Evolutionary conservation across 1,140 invertebrate species (phyloP).

Genomic region (Trichonephila inaurata): DNA sequence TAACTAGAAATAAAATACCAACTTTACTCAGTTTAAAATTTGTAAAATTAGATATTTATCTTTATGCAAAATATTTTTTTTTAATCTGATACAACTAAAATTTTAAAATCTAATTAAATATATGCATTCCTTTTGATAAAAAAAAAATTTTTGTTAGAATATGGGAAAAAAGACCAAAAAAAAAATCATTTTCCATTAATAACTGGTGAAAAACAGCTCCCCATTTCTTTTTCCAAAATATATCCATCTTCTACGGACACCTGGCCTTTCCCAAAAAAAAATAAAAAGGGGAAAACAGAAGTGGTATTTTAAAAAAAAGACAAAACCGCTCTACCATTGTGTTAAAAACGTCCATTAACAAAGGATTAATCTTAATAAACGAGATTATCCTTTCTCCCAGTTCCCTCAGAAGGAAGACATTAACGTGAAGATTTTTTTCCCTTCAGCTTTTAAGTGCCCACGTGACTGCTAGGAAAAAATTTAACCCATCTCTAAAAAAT

Average conservation of each 20-base stretch:
- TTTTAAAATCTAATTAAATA: no score
- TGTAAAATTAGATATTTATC: no score
- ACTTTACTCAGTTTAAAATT: no score
- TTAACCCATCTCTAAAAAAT: neutral
- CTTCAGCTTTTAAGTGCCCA: constrained; percentile 42
- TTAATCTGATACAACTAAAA: no score
- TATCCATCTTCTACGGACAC: neutral
- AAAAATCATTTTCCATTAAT: neutral
- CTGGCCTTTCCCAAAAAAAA: no score
- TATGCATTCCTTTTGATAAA: no score
- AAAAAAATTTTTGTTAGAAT: no score
- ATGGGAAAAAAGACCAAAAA: no score
- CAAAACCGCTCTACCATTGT: neutral
- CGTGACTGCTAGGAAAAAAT: constrained; percentile 48
- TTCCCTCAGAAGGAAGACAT: constrained; percentile 21
- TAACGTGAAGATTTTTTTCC: constrained; percentile 44
- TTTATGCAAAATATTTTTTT: no score
- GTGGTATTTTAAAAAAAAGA: neutral
- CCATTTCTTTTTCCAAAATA: no score
- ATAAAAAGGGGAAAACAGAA: no score
- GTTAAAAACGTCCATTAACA: constrained; percentile 59
- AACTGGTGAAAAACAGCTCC: neutral
- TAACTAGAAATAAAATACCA: no score
- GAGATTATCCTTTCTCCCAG: constrained; percentile 46
- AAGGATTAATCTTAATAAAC: constrained; percentile 66